Evolutionary conservation across 2,797 vertebrate species (phyloP), one percentile per base, ranked within the genome.

Genomic region (Oreochromis grahami): DNA sequence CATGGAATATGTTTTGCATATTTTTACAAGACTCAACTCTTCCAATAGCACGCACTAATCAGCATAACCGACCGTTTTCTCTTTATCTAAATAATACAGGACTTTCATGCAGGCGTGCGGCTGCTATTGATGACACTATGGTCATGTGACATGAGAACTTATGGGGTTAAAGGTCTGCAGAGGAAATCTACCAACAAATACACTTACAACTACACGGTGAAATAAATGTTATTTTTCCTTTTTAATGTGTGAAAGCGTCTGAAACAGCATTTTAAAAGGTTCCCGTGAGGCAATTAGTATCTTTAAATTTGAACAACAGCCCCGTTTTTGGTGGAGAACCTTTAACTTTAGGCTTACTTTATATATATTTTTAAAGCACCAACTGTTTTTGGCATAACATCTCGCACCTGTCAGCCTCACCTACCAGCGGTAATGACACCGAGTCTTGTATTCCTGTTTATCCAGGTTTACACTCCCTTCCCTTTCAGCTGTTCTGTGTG

Each of bases 381-480:
- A 74, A 34, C 26, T 74, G 45, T 50, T 38, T 50, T 72, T 63
- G 12, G 48, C 21, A 29, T 24, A 38, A 13, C 45, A 60, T 19
- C 36, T 74, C 13, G 8, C 34, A 60, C 70, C 41, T 82, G 70
- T 13, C 70, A 50, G 17, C 26, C 43, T 74, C 65, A 36, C 24
- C 34, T 55, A 21, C 19, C 29, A 50, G 55, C 9, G 10, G 70
- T 19, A 74, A 13, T 63, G 36, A 48, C 48, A 38, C 43, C 10
- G 24, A 82, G 79, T 60, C 6, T 51, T 12, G 21, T 53, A 38
- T 85, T 63, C 76, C 84, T 87, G 81, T 84, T 87, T 19, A 53
- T 79, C 77, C 83, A 55, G 84, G 63, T 83, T 81, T 19, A 51
- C 78, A 55, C 72, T 48, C 76, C 52, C 70, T 85, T 79, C 21